Base-by-base conservation (phyloP, 2,888 invertebrate species). In the Portevinia maculata region DNA sequence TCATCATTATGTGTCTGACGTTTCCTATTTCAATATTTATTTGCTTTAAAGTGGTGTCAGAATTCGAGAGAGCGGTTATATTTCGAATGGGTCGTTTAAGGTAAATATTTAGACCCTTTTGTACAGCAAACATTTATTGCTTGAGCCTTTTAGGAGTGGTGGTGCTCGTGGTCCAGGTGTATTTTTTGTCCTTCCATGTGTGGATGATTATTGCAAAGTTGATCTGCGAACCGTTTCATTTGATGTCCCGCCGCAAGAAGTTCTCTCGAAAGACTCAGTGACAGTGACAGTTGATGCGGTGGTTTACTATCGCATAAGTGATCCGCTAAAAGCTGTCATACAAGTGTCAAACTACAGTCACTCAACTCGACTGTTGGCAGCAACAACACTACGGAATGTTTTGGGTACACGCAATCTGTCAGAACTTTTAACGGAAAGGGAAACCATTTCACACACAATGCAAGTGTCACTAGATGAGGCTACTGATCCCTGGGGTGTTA, bases 161-260 rank as follows among this genome's bases (percentile, higher is more conserved):
- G 96, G 95, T 2, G 95, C 96, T 1, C 92, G 95, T 85, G 96
- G 97, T 0, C 94, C 96, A n/a, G 97, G 97, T 0, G 94, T 98
- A 84, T 98, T 98, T 91, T 98, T 98, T 90, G 94, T 98, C 7
- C 92, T 99, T 81, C 98, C 98, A 0, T 99, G 98, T 90, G 95
- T 98, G 67, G 98, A 98, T 89, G 95, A 94, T 52, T 98, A 97
- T 89, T 94, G 96, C 73, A 97, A 96, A 90, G 97, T 99, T 44
- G 98, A 99, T 90, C 92, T 98, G 71, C 93, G 98, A 84, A 98
- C 98, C 0, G 96, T 98, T 0, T 97, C 98, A 0, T 99, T 98
- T 88, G 98, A 98, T 91, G 98, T 99, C 0, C 98, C 98, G 48
- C 97, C 98, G 0, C 98, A 99, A 92, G 98, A 98, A 93, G 97